Evolutionary conservation across 2,113 vertebrate genomes (phyloP), one percentile per base, ranked within the genome.

Genomic region (Seriola quinqueradiata): DNA sequence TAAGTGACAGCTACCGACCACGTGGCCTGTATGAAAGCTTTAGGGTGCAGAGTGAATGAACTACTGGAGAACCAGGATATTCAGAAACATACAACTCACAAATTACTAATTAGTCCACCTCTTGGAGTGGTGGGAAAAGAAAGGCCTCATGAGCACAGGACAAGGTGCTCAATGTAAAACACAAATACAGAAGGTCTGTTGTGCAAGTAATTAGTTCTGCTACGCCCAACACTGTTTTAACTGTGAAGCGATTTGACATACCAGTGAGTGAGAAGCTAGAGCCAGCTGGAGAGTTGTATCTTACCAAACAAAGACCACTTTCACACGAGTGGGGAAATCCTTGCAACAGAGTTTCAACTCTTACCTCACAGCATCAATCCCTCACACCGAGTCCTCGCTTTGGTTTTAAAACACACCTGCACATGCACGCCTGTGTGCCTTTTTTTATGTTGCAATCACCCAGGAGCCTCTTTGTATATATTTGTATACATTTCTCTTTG

Each of bases 281-380:
- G 66, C 81, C 88, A 87, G 82, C 82, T 86, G 78, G 68, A 82
- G 68, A 19, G 44, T 14, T 17, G 65, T 44, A 44, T 79, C 76
- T 77, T 32, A 50, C 14, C 64, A 55, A 86, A 92, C 88, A 89
- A 90, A 89, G 84, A 79, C 46, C 77, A 87, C 78, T 87, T 90
- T 92, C 86, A 91, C 71, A 71, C 48, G 13, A 75, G 65, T 70
- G 66, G 42, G 44, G 65, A 81, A 84, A 86, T 84, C 66, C 70
- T 82, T 79, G 71, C 81, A 69, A 73, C 71, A 82, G 61, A 82
- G 80, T 69, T 70, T 67, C 85, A 66, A 46, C 40, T 77, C 65
- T 78, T 61, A 73, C 64, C 79, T 68, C 60, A 66, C 50, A 17
- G 44, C 73, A 72, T 61, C 54, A 48, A 9, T 54, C 17, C 32